phyloP scores from a whole-genome alignment of 2,888 invertebrate species.

The Brachyopa scutellaris region DNA sequence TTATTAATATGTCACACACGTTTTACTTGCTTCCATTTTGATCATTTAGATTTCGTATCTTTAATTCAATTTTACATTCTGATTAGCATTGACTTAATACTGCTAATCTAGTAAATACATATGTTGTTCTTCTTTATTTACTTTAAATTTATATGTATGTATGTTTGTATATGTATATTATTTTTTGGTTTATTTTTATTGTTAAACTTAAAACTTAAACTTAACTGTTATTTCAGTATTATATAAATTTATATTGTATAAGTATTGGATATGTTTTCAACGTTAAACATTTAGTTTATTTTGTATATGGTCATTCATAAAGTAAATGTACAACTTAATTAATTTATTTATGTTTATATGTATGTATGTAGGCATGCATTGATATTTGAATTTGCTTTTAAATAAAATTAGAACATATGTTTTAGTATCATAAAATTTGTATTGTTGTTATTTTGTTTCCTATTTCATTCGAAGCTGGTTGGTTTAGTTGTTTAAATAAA shows the following conservation, averaged over 20 bases:
- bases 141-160: constrained; percentile 27
- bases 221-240: constrained; percentile 17
- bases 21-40: constrained; percentile 1
- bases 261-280: constrained; percentile 55
- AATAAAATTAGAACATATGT: constrained; percentile 7
- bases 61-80: constrained; percentile 15
- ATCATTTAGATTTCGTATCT: constrained; percentile 10
- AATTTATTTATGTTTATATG: neutral
- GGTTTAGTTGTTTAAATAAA: too few relatives aligned
- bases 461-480: neutral
- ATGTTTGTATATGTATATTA: too few relatives aligned
- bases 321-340: constrained; percentile 21
- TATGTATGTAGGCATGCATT: too few relatives aligned
- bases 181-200: constrained; percentile 51
- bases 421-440: constrained; percentile 36
- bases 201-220: constrained; percentile 23
- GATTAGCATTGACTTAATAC: constrained; percentile 29
- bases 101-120: constrained; percentile 32
- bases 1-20: constrained; percentile 59
- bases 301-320: constrained; percentile 4
- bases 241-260: constrained; percentile 31
- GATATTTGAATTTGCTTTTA: neutral
- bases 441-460: neutral
- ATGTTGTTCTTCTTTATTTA: constrained; percentile 11
- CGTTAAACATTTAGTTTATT: constrained; percentile 3